Base-by-base conservation (phyloP, 2,113 vertebrate genomes). In the Rhodinocichla rosea region DNA sequence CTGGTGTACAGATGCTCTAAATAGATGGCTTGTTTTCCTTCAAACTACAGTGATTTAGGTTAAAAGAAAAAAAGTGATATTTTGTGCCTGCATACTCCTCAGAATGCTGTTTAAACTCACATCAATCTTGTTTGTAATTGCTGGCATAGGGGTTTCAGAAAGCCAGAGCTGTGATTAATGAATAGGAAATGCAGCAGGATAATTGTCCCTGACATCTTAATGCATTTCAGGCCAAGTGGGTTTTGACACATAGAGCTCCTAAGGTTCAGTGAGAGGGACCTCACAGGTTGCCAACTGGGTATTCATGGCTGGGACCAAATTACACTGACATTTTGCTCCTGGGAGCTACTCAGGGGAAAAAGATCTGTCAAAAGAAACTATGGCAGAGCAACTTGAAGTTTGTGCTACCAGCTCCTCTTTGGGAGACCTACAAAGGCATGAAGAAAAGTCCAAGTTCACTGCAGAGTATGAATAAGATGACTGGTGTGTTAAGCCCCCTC, bases 331-430 rank as follows among this genome's bases (percentile, higher is more conserved):
- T 89, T 96, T 95, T 83, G 83, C 94, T 96, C 59, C 71, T 94
- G 62, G 91, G 94, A 88, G 55, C 33, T 55, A 44, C 70, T 71
- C 68, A 55, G 52, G 78, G 88, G 44, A 84, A 79, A 89, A 94
- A 62, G 83, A 91, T 90, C 92, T 92, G 92, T 95, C 92, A 92
- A 65, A 92, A 90, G 73, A 89, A 95, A 95, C 77, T 95, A 92
- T 50, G 3, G 6, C 26, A 55, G 39, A 91, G 50, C 32, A 88
- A 40, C 23, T 62, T 86, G 79, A 95, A 82, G 79, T 80, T 78
- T 88, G 44, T 81, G 67, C 53, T 40, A 89, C 83, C 73, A 95
- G 64, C 22, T 90, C 73, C 88, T 92, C 65, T 60, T 79, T 81
- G n/a, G 76, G 75, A 89, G 67, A 77, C 47, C 39, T 50, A 47